These are phyloP conservation scores for Plagiodera versicolora DNA, from an alignment of 2,888 invertebrate species.

Conservation along the genomic window DNA sequence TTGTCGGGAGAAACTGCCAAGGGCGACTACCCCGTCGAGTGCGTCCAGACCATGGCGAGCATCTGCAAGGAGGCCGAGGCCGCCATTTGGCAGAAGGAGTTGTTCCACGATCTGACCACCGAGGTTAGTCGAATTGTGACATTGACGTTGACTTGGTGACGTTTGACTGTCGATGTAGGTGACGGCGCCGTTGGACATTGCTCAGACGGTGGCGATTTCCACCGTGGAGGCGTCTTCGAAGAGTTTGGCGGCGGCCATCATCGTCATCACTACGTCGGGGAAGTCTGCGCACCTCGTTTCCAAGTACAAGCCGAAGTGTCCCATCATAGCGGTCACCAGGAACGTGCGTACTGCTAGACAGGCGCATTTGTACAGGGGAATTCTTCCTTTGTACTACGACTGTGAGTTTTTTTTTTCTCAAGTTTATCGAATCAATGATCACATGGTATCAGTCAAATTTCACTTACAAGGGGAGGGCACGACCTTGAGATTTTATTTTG, in stretches of 20 bases:
- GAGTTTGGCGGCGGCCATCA: slow-evolving; percentile 85
- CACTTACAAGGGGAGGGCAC: too few species aligned
- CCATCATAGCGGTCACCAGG: slow-evolving; percentile 90
- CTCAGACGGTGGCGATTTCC: slow-evolving; percentile 91
- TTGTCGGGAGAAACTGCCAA: slow-evolving; percentile 99
- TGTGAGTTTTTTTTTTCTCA: too few species aligned
- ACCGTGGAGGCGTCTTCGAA: slow-evolving; percentile 93
- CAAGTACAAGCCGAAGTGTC: slow-evolving; percentile 92
- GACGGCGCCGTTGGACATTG: slow-evolving; percentile 74
- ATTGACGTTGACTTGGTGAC: too few species aligned
- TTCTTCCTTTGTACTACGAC: slow-evolving; percentile 84
- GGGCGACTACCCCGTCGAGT: slow-evolving; percentile 93
- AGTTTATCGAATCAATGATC: too few species aligned
- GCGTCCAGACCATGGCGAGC: slow-evolving; percentile 87
- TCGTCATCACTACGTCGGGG: slow-evolving; percentile 84
- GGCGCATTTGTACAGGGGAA: slow-evolving; percentile 87
- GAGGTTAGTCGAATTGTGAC: too few species aligned
- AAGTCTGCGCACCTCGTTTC: slow-evolving; percentile 88
- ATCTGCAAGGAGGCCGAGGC: slow-evolving; percentile 97
- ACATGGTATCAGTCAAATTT: too few species aligned
- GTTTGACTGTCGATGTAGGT: slow-evolving; percentile 53
- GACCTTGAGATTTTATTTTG: too few species aligned
- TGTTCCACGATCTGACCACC: slow-evolving; percentile 77
- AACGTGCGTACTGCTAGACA: slow-evolving; percentile 85
- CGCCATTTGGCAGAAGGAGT: slow-evolving; percentile 89